A percentile compares a stretch with the other conserved stretches of the same genome.
phyloP scores from a whole-genome alignment of 2,797 vertebrate species.

The Eidolon dupreanum region DNA sequence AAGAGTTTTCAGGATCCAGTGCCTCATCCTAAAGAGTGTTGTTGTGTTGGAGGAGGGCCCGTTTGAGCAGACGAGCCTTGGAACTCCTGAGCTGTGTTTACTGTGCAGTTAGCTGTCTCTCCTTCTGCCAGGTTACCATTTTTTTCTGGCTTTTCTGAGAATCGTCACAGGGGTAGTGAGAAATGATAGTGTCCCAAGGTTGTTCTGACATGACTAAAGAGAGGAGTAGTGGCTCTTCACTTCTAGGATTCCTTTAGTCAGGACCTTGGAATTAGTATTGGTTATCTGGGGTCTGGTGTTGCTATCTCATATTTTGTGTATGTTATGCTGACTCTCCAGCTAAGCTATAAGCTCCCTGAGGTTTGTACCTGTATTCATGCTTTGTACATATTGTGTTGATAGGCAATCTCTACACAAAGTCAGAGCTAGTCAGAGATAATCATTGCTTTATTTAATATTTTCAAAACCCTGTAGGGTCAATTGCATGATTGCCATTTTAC shows the following conservation, averaged over 20 bases:
- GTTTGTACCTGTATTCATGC: too few relatives aligned
- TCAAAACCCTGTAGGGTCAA: neutral
- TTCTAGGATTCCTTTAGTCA: neutral
- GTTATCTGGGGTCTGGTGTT: neutral
- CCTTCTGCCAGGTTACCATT: neutral
- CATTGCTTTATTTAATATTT: neutral
- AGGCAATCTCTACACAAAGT: neutral
- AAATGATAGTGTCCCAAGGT: neutral
- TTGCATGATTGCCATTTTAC: neutral
- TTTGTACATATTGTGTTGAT: neutral
- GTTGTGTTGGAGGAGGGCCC: accelerated
- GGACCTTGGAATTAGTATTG: neutral
- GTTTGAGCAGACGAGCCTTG: neutral
- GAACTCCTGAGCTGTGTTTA: neutral
- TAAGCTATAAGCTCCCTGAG: neutral
- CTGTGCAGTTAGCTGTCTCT: neutral
- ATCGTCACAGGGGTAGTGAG: neutral
- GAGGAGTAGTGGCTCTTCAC: neutral
- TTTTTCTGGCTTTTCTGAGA: neutral
- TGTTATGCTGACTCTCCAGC: neutral
- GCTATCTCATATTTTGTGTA: neutral
- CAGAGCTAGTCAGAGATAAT: neutral
- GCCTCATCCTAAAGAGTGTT: neutral
- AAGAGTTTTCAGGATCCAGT: neutral
- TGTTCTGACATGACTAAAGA: neutral